phyloP scores from a whole-genome alignment of 2,113 vertebrate species.

The Trematocara variabile region DNA sequence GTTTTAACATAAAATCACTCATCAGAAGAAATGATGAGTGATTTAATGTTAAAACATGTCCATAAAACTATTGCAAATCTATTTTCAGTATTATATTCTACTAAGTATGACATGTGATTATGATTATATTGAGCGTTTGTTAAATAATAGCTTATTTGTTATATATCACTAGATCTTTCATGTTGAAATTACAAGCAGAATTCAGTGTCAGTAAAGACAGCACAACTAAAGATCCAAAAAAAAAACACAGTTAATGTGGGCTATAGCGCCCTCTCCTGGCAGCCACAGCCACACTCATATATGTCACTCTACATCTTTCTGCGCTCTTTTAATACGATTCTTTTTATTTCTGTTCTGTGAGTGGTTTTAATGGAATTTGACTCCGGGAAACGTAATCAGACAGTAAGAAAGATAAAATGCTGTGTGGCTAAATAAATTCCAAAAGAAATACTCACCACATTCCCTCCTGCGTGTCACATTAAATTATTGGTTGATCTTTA shows the following conservation, averaged over 20 bases:
- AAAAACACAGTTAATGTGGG: background rate
- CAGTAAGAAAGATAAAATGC: background rate
- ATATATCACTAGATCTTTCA: background rate
- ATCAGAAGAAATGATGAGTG: fast-evolving
- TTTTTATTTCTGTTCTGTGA: background rate
- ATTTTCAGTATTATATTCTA: background rate
- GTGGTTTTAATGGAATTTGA: background rate
- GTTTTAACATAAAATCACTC: background rate
- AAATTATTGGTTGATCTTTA: background rate
- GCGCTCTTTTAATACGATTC: background rate
- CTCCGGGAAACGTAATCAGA: background rate
- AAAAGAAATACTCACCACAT: background rate
- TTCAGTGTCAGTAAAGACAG: background rate
- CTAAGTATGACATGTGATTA: background rate
- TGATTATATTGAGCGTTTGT: background rate
- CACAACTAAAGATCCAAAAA: background rate
- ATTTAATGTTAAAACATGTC: background rate
- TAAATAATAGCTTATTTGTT: background rate
- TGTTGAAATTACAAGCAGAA: background rate
- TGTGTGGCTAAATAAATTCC: background rate
- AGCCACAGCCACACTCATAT: background rate
- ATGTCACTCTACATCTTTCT: background rate
- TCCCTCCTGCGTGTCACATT: background rate
- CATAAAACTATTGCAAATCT: background rate
- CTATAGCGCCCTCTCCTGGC: background rate